Evolutionary conservation across 2,797 vertebrate species (phyloP).

Genomic region (Megaceryle alcyon): DNA sequence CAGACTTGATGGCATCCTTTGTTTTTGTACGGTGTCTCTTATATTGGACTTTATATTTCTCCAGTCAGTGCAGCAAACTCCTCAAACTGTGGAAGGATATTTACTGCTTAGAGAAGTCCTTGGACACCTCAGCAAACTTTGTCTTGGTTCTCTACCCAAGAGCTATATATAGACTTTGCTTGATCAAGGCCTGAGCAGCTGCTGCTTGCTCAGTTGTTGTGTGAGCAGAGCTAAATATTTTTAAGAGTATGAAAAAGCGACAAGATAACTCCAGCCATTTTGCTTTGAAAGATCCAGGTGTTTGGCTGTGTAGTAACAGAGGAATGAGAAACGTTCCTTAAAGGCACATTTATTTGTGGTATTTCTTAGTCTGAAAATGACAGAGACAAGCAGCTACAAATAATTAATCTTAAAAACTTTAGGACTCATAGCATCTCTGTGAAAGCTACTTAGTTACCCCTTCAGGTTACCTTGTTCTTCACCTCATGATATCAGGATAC

Average conservation of each 20-base stretch:
- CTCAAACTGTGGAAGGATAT: background rate
- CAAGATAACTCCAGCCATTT: background rate
- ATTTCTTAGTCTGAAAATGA: background rate
- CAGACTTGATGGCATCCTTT: background rate
- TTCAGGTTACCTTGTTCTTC: background rate
- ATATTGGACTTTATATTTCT: background rate
- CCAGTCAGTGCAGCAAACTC: background rate
- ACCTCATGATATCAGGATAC: background rate
- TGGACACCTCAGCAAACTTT: constrained; percentile 19
- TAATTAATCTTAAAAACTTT: background rate
- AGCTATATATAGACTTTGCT: constrained; percentile 16
- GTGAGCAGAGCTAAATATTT: constrained; percentile 11
- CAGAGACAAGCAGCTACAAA: background rate
- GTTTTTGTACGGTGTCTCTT: background rate
- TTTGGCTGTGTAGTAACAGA: background rate
- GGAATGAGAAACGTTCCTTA: background rate
- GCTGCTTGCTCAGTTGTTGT: background rate
- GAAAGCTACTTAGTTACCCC: background rate
- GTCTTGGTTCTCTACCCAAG: background rate
- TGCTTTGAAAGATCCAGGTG: background rate
- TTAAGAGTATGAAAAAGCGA: background rate
- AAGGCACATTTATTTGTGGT: background rate
- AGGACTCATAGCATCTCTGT: background rate
- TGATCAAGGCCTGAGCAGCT: background rate
- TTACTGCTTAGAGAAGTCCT: constrained; percentile 8